Base-by-base conservation (phyloP, 2,797 vertebrate genomes). In the Micropoecilia bifurca region DNA sequence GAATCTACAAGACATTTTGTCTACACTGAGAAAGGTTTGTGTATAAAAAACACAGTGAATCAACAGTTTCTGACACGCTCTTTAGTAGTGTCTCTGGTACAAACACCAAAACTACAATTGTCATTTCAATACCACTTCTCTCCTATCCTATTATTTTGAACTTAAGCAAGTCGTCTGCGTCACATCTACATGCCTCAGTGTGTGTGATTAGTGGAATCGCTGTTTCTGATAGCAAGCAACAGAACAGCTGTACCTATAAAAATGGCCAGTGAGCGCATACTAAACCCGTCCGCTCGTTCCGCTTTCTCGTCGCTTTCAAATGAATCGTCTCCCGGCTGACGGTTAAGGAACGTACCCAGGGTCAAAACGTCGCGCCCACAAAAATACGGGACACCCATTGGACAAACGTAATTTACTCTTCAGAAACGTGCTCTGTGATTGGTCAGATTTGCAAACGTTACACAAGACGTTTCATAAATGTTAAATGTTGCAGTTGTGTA, bases 381-480 rank as follows among this genome's bases (percentile, higher is more conserved):
- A 16, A 71, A 47, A 47, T 16, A 9, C 74, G 7, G 79, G 3
- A 50, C 50, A 25, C 46, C 59, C 55, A 95, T 93, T 95, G 90
- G 93, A 80, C 61, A 50, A 82, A 1, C 22, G 39, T 4, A 3
- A 28, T 0, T n/a, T 0, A 47, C 59, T 18, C 69, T 20, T 86
- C 61, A 71, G 8, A 57, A 0, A 25, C 20, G 0, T 78, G 20
- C 20, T 83, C 66, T 9, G 36, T 90, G 90, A 94, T 95, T 95
- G 93, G 95, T 5, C 66, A 41, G 25, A 66, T 0, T 0, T 39
- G 57, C 12, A 30, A n/a, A 69, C n/a, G 75, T 95, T 94, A 91
- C 81, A 92, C 90, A 94, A 95, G 89, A 63, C 53, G 88, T 94
- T 94, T 94, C 71, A 45, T 94, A 95, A 89, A 89, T 4, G 12